phyloP scores from a whole-genome alignment of 1,140 invertebrate species.

The Trichoplusia ni region DNA sequence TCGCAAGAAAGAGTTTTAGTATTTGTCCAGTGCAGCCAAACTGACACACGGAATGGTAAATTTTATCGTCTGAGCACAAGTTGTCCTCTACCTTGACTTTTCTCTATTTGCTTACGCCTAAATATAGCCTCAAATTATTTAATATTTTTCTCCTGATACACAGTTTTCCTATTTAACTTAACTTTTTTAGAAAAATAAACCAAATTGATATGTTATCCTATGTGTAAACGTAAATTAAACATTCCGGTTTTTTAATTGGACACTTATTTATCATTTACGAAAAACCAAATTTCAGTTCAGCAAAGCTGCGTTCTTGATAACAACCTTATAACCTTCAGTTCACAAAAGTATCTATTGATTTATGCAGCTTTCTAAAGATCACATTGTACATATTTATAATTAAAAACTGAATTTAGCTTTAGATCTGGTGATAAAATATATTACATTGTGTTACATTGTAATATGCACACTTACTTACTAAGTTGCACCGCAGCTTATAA shows the following conservation, averaged over 20 bases:
- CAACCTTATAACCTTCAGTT: neutral
- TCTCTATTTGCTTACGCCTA: neutral
- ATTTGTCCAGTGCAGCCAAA: conserved; percentile 72
- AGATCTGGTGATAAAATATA: conserved; percentile 7
- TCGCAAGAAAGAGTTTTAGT: conserved; percentile 71
- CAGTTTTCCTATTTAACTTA: neutral
- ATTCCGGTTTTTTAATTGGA: too few species aligned
- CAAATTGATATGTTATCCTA: neutral
- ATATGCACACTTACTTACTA: conserved; percentile 10
- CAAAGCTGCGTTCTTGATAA: too few species aligned
- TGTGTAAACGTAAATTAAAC: too few species aligned
- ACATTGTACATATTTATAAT: conserved; percentile 2
- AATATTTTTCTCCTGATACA: neutral
- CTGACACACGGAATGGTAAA: conserved; percentile 77
- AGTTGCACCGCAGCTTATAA: neutral
- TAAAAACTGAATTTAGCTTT: neutral
- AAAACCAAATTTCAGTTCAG: too few species aligned
- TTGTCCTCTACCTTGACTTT: conserved; percentile 5
- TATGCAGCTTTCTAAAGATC: too few species aligned
- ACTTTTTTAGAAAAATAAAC: neutral
- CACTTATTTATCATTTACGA: too few species aligned
- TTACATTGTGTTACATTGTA: neutral
- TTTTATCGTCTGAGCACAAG: conserved; percentile 38
- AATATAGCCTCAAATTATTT: neutral
- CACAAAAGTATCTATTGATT: too few species aligned